Base-by-base conservation (phyloP, 2,113 vertebrate genomes). In the Clarias macrocephalus region DNA sequence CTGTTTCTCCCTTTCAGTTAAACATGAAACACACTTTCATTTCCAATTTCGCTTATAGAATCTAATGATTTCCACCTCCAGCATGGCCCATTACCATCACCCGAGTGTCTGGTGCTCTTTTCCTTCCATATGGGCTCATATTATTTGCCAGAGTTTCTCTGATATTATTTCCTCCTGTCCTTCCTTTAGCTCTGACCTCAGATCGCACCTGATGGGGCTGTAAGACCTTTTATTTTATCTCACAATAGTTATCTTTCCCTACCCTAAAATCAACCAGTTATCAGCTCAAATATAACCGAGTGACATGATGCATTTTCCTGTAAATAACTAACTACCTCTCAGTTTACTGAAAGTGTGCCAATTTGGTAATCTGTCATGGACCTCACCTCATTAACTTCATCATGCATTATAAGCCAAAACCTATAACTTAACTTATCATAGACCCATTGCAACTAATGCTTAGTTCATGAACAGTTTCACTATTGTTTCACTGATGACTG, bases 111-210 rank as follows among this genome's bases (percentile, higher is more conserved):
- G 73, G 56, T 80, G n/a, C 65, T 57, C 60, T 84, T 57, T 63
- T 84, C 82, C 77, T 73, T 57, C 75, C 80, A 82, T 73, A 60
- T 81, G 56, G 82, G 76, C 62, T 84, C 66, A 80, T 75, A 52
- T n/a, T 84, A 62, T 77, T 88, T 86, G 59, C 81, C 57, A 21
- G 83, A 25, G 37, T 87, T 63, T 84, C 86, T 85, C 89, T 92
- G 89, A 92, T 76, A 42, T 88, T 89, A 54, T 90, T 77, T 91
- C 90, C 88, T 91, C 89, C 91, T 92, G 85, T 88, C 86, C 89
- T 79, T 89, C 77, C 89, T 92, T 89, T 88, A 92, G 91, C 91
- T 86, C 63, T 88, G 89, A 87, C 89, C 87, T 92, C 90, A 90
- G 88, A 90, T 87, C 89, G 84, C 60, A 88, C 85, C 89, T 89